Percentiles rank a stretch among this genome's conserved stretches.
Conservation (phyloP, 1,140 invertebrate species). For the Tetragonula clypearis region DNA sequence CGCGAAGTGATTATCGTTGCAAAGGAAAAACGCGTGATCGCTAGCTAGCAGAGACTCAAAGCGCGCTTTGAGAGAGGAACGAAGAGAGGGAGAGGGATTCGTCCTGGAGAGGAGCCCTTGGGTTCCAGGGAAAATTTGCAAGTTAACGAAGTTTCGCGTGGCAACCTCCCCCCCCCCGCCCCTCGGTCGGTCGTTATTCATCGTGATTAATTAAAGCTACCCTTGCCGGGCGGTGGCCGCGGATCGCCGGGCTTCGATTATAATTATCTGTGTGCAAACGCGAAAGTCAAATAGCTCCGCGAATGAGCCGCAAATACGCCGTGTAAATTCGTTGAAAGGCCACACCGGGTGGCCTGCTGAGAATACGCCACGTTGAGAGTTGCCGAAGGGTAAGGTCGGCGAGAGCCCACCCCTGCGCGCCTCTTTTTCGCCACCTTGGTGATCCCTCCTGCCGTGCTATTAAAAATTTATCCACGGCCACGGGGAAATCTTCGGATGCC, state of each 20-base stretch:
- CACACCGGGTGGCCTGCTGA: slow-evolving; percentile 3
- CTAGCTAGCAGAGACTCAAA: slow-evolving; percentile 2
- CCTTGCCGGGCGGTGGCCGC: slow-evolving; percentile 8
- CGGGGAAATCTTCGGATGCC: background rate
- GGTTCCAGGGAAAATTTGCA: slow-evolving; percentile 35
- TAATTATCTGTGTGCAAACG: slow-evolving; percentile 54
- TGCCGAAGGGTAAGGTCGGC: no score
- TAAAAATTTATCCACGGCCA: slow-evolving; percentile 38
- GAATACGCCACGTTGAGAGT: background rate
- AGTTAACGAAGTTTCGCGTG: slow-evolving; percentile 49
- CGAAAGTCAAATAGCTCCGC: slow-evolving; percentile 38
- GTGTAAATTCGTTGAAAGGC: slow-evolving; percentile 48
- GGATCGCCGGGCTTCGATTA: slow-evolving; percentile 45
- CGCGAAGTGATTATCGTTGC: background rate
- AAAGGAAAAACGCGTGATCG: slow-evolving; percentile 21
- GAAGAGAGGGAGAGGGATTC: background rate
- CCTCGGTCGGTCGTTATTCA: slow-evolving; percentile 29
- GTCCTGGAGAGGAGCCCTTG: background rate
- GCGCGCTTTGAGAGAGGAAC: background rate
- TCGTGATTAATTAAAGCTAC: slow-evolving; percentile 51
- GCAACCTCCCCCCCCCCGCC: background rate
- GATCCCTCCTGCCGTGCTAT: slow-evolving; percentile 8
- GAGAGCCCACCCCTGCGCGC: no score
- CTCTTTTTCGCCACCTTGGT: background rate
- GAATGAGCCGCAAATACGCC: slow-evolving; percentile 42